Evolutionary conservation across 2,888 invertebrate genomes (phyloP).

Genomic region (Gryllus longicercus): DNA sequence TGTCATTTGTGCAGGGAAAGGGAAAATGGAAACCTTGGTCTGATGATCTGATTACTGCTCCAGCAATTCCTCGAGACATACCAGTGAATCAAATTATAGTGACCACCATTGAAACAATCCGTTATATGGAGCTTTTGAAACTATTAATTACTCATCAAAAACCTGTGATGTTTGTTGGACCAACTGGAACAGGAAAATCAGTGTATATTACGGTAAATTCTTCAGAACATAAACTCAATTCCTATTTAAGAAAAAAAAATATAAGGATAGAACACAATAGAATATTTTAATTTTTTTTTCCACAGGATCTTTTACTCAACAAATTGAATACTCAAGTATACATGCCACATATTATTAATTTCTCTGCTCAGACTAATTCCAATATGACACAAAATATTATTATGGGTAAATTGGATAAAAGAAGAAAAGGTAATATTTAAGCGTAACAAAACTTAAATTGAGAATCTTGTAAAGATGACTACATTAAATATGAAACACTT

Average conservation of each 20-base stretch:
- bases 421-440: slow-evolving; percentile 66
- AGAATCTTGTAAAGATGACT: too few relatives aligned
- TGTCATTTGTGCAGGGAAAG: slow-evolving; percentile 58
- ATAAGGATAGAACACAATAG: not conserved
- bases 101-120: slow-evolving; percentile 84
- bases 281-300: slow-evolving; percentile 18
- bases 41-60: slow-evolving; percentile 71
- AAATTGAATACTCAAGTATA: slow-evolving; percentile 73
- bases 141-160: slow-evolving; percentile 78
- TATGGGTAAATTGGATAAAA: slow-evolving; percentile 88
- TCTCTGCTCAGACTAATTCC: slow-evolving; percentile 90
- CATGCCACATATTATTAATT: slow-evolving; percentile 83
- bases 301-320: slow-evolving; percentile 73
- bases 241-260: not conserved
- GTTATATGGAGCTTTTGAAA: slow-evolving; percentile 75
- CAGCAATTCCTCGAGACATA: slow-evolving; percentile 81
- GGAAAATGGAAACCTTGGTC: slow-evolving; percentile 93
- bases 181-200: slow-evolving; percentile 94
- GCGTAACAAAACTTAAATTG: not conserved
- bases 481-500: too few relatives aligned
- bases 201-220: slow-evolving; percentile 71
- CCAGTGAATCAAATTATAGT: slow-evolving; percentile 94
- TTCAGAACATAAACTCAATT: too few relatives aligned
- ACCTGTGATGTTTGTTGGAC: slow-evolving; percentile 82
- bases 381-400: slow-evolving; percentile 93